Base-by-base conservation (phyloP, 1,140 invertebrate genomes). In the Notospermus geniculatus region DNA sequence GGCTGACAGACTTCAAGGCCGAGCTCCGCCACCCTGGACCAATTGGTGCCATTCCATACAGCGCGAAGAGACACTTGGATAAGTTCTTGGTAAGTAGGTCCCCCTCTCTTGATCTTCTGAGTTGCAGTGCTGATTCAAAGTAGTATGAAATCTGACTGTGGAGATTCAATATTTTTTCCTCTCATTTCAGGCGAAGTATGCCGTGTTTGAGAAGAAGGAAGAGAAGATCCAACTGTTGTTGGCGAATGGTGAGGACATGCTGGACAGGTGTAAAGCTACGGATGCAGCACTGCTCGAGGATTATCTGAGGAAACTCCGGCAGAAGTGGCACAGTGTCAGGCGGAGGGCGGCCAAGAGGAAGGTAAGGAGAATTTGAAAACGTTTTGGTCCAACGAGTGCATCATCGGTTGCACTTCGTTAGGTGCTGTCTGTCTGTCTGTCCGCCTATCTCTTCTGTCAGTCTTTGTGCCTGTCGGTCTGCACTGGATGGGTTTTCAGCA, bases 21-120 rank as follows among this genome's bases (percentile, higher is more conserved):
- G 89, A 95, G 11, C 90, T 99, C 57, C 91, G 92, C 4, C 89
- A 90, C 1, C 93, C 92, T 23, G 94, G 96, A 81, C 94, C 95
- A 0, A 93, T 97, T 45, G 95, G 95, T 17, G 95, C 95, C 7
- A 82, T 99, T 32, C 96, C 96, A 0, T 95, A 98, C 82, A 98
- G 95, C n/a, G 95, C 95, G 0, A 88, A 90, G 7, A 92, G 95
- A 81, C 96, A 99, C 82, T 85, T 98, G 1, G 92, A 97, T 74
- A 85, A 94, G 19, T 98, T 98, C 72, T 95, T 97, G 92, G 86
- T 87, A 75, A 72, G 74, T 71, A 5, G 11, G 28, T n/a, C 19
- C 32, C 4, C 32, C 5, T 36, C 32, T 15, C 15, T 36, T 36
- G 32, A 36, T 36, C 32, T 4, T 36, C 32, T 36, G 4, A 15